Evolutionary conservation across 2,797 vertebrate genomes (phyloP).

Genomic region (Heterohyrax brucei): DNA sequence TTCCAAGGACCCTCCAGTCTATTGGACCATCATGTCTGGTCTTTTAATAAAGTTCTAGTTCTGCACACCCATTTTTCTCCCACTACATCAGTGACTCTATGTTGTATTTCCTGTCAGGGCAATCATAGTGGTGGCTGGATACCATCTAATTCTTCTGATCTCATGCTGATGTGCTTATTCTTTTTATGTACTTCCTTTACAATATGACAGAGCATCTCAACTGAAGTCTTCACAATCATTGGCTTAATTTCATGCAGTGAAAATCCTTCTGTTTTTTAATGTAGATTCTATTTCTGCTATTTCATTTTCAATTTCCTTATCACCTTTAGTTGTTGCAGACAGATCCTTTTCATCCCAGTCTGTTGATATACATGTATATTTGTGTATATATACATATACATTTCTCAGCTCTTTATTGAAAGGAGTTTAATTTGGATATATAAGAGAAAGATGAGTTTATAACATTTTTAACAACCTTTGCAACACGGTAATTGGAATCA

Average conservation of each 20-base stretch:
- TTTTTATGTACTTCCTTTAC: background rate
- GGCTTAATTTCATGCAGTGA: conserved; percentile 61
- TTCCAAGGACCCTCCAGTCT: too few relatives aligned
- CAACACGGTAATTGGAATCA: conserved; percentile 7
- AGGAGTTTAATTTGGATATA: conserved; percentile 26
- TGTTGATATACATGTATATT: conserved; percentile 20
- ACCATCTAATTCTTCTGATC: too few relatives aligned
- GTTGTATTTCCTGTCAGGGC: too few relatives aligned
- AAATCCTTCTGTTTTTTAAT: conserved; percentile 44
- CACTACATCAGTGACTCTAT: too few relatives aligned
- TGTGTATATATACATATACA: background rate
- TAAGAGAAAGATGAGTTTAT: background rate
- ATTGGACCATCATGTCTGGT: too few relatives aligned
- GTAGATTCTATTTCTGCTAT: conserved; percentile 52
- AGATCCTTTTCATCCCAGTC: conserved; percentile 14
- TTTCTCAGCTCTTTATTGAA: conserved; percentile 22
- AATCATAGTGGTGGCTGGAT: too few relatives aligned
- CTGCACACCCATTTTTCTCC: too few relatives aligned
- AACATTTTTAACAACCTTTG: conserved; percentile 34
- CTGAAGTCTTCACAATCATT: conserved; percentile 7
- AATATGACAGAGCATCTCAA: background rate
- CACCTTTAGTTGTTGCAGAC: background rate
- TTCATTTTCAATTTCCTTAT: conserved; percentile 57
- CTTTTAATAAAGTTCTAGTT: too few relatives aligned
- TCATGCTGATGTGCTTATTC: background rate